phyloP scores from a whole-genome alignment of 2,113 vertebrate species.

The Fulmarus glacialis region DNA sequence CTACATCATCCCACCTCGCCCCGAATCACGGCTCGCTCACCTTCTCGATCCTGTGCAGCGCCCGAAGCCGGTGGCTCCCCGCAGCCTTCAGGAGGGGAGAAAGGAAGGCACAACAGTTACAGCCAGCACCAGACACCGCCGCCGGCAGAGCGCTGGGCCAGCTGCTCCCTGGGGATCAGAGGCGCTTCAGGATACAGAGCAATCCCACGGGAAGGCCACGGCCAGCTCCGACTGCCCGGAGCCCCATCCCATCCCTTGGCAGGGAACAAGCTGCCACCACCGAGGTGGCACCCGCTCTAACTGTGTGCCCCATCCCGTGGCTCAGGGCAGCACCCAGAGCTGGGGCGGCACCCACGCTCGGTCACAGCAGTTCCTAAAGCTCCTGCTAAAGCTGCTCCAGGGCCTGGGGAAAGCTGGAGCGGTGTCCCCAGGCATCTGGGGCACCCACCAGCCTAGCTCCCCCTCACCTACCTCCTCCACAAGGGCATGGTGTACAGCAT shows the following conservation, averaged over 20 bases:
- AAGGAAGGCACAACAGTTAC: not conserved
- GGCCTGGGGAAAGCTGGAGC: not conserved
- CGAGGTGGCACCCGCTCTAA: not conserved
- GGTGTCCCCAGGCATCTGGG: accelerated
- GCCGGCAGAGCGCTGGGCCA: accelerated
- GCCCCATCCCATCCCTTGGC: no score
- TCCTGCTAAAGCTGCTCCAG: not conserved
- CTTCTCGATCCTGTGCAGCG: slow-evolving; percentile 88
- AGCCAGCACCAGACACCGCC: not conserved
- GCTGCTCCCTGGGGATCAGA: not conserved
- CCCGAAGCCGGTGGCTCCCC: slow-evolving; percentile 80
- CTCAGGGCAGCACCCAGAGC: not conserved
- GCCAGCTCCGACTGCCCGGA: not conserved
- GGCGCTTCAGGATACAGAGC: not conserved
- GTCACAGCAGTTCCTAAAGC: not conserved
- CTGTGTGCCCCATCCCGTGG: accelerated
- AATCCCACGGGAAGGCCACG: accelerated
- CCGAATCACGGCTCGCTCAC: slow-evolving; percentile 6
- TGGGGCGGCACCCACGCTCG: accelerated
- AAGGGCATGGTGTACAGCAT: slow-evolving; percentile 83
- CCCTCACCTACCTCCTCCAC: slow-evolving; percentile 79
- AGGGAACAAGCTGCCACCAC: not conserved
- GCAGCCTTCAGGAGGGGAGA: slow-evolving; percentile 72
- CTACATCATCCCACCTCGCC: not conserved
- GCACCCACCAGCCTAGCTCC: not conserved